Conservation (phyloP, 1,140 invertebrate genomes). For the Drosophila pseudoobscura region DNA sequence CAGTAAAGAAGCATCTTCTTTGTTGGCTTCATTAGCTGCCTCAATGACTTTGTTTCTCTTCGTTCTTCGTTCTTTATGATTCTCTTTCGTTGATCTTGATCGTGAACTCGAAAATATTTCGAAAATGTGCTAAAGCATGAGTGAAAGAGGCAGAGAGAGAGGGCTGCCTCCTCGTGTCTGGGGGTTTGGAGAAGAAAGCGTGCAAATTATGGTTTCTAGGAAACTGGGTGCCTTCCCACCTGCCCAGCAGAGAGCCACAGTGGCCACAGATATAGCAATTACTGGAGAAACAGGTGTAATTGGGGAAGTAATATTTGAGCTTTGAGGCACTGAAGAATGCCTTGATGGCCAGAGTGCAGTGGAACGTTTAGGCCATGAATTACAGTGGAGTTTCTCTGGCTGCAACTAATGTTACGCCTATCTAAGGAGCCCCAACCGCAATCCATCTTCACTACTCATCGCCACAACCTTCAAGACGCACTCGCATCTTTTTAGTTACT, state of each 20-base stretch:
- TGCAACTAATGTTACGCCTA: no score
- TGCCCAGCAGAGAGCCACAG: slow-evolving; percentile 1
- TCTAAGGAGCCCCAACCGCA: no score
- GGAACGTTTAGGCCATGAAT: no score
- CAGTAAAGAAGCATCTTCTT: slow-evolving; percentile 46
- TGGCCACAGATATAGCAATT: slow-evolving; percentile 27
- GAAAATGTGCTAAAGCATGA: slow-evolving; percentile 70
- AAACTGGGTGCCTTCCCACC: slow-evolving; percentile 35
- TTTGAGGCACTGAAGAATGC: not conserved
- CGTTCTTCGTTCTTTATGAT: slow-evolving; percentile 10
- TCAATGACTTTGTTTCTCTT: slow-evolving; percentile 49
- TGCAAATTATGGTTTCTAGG: slow-evolving; percentile 65
- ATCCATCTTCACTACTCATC: no score
- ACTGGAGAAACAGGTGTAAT: not conserved
- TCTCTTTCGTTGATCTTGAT: slow-evolving; percentile 54
- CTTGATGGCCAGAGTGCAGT: no score
- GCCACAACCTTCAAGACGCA: no score
- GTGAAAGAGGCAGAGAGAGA: not conserved
- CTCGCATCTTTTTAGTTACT: not conserved
- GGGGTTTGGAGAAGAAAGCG: slow-evolving; percentile 70
- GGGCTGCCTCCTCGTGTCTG: slow-evolving; percentile 27
- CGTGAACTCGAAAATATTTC: slow-evolving; percentile 72
- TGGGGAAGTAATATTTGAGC: slow-evolving; percentile 1
- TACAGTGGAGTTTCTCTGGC: no score
- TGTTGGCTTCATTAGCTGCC: slow-evolving; percentile 66